Base-by-base conservation (phyloP, 2,888 invertebrate species). In the Drosophila demipolita region DNA sequence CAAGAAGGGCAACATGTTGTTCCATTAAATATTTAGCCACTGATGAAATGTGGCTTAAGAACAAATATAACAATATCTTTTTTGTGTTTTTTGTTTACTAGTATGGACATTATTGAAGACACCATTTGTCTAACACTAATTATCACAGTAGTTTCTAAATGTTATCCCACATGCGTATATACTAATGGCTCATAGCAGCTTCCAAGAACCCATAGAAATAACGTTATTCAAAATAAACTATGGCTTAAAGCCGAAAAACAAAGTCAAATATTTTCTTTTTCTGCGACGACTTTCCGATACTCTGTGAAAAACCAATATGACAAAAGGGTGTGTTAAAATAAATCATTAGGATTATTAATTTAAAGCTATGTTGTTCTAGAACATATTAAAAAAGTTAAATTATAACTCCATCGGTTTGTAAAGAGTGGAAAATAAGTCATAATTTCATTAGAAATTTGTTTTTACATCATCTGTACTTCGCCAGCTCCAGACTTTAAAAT, bases 1-100 rank as follows among this genome's bases (percentile, higher is more conserved):
- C 65, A 98, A 98, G 93, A 98, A 98, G 93, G 97, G 98, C 86
- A 96, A 96, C 91, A 70, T 86, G 80, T 57, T 86, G 32, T 95
- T 97, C 69, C 89, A 90, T 61, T 90, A 88, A 75, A 20, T 26
- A 59, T 29, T 38, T 26, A 38, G n/a, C 12, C 42, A 57, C 48
- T 11, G 29, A 52, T 45, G 12, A 6, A 59, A 48, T 26, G 50
- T 42, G 29, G 23, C 11, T 17, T 23, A 20, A 26, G 5, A 20
- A 3, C 38, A 60, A 26, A 15, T 26, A 20, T 23, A 50, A 36
- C 9, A 29, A 6, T 29, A 29, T 29, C 6, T 6, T 29, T 45
- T 57, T 8, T 20, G 8, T 64, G 23, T 63, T 40, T 38, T 63
- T 32, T 36, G 17, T 36, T 38, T 42, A 66, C 42, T 65, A 45